phyloP scores from a whole-genome alignment of 2,888 invertebrate species.

The Oscheius myriophilus region DNA sequence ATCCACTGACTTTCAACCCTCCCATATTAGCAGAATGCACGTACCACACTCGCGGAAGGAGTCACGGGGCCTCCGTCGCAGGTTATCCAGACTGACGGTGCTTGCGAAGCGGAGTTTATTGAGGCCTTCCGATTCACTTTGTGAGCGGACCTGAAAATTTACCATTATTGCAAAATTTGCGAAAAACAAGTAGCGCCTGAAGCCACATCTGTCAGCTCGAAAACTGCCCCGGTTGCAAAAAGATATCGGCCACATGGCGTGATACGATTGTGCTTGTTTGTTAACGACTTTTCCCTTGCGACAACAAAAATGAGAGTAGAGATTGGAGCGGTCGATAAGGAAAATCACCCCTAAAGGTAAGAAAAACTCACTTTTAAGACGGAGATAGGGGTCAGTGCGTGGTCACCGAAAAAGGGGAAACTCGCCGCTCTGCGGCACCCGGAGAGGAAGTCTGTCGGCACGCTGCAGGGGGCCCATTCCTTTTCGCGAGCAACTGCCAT shows the following conservation, averaged over 20 bases:
- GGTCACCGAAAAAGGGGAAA: conserved; percentile 59
- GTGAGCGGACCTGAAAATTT: conserved; percentile 62
- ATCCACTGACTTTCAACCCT: too few relatives aligned
- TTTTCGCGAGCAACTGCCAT: conserved; percentile 30
- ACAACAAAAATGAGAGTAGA: not conserved
- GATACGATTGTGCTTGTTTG: not conserved
- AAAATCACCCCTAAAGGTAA: not conserved
- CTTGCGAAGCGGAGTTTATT: conserved; percentile 49
- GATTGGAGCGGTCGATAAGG: conserved; percentile 1
- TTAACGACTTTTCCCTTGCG: not conserved
- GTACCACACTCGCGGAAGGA: conserved; percentile 20
- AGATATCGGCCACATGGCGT: conserved; percentile 5
- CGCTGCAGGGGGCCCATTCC: conserved; percentile 29
- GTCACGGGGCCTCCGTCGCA: conserved; percentile 13
- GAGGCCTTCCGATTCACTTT: conserved; percentile 65
- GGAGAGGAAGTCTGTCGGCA: conserved; percentile 32
- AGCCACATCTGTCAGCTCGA: not conserved
- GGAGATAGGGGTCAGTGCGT: conserved; percentile 18
- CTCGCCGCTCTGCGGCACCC: conserved; percentile 65
- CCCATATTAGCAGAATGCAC: not conserved
- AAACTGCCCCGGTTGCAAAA: not conserved
- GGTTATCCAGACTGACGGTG: conserved; percentile 12
- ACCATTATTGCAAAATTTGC: conserved; percentile 2
- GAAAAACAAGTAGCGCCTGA: not conserved
- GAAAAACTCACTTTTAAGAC: conserved; percentile 13